Percentiles rank a stretch among this genome's conserved stretches.
Evolutionary conservation across 2,797 vertebrate species (phyloP).

Genomic region (Xerus rutilus): DNA sequence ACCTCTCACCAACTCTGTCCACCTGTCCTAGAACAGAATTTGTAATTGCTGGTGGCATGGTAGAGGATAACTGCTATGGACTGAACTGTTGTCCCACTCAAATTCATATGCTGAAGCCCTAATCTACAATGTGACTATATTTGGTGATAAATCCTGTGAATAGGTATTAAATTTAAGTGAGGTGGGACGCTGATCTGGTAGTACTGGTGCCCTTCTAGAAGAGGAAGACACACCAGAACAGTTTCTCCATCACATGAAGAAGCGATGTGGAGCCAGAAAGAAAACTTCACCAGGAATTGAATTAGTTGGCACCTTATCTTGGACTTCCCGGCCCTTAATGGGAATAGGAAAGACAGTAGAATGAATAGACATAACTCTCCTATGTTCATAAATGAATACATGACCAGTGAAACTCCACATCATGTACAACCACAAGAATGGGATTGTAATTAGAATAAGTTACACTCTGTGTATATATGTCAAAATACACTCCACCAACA

Average conservation of each 20-base stretch:
- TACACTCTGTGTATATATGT: no score
- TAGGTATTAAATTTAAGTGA: slow-evolving; percentile 31
- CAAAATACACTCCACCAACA: no score
- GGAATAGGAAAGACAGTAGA: no score
- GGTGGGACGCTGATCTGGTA: not conserved
- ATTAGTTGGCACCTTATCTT: not conserved
- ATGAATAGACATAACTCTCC: no score
- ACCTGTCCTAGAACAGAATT: not conserved
- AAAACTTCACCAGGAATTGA: not conserved
- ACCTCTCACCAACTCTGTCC: not conserved
- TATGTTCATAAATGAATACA: no score
- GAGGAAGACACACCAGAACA: not conserved
- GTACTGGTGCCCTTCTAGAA: not conserved
- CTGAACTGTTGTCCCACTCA: not conserved
- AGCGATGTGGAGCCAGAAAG: not conserved
- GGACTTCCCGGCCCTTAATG: not conserved
- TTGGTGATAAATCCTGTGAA: not conserved
- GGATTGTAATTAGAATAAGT: no score
- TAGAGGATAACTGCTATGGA: not conserved
- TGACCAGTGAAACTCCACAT: no score
- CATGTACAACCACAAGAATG: no score
- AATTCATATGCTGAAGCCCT: not conserved
- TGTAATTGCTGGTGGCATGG: slow-evolving; percentile 5
- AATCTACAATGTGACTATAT: not conserved
- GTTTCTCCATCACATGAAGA: not conserved